Base-by-base conservation (phyloP, 2,797 vertebrate genomes). In the Danio jaintianensis region DNA sequence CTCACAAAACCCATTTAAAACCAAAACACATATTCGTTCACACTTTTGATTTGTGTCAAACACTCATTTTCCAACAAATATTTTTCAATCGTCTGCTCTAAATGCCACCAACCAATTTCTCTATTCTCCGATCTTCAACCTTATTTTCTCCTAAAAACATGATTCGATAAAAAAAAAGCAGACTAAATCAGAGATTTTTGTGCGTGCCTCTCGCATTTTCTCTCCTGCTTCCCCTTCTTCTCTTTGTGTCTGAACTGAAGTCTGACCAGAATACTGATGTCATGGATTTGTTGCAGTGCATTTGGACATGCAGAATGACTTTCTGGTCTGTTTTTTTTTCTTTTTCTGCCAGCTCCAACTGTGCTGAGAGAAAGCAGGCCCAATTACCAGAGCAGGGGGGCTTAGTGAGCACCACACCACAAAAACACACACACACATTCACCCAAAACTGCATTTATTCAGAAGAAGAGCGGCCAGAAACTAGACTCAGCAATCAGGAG, bases 231-330 rank as follows among this genome's bases (percentile, higher is more conserved):
- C 7, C 69, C 43, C 78, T 72, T 66, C 42, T 52, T 82, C 62
- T 68, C 62, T 75, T 55, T 81, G 78, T 69, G 87, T 89, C 83
- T 79, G 56, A 80, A 77, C 64, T 42, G 48, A 75, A 59, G 66
- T 63, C 78, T n/a, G 75, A 84, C 83, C 73, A 75, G 86, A 63
- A 85, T 86, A 89, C 53, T 89, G 88, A 89, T 91, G 84, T 82
- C 84, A 81, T 83, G 79, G 84, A 86, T 88, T 86, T 84, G 84
- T 80, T 29, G 80, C 75, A 76, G 73, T 73, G 78, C 85, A 83
- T 83, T 89, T 82, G 84, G 83, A 85, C 62, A 79, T 29, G 67
- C 74, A 85, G 83, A 89, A 86, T 88, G 88, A 89, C 89, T 90
- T 90, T 85, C 84, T 89, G 81, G 81, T 87, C 82, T 20, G 13